Base-by-base conservation (phyloP, 2,797 vertebrate genomes). In the Coccyzus lansbergi region DNA sequence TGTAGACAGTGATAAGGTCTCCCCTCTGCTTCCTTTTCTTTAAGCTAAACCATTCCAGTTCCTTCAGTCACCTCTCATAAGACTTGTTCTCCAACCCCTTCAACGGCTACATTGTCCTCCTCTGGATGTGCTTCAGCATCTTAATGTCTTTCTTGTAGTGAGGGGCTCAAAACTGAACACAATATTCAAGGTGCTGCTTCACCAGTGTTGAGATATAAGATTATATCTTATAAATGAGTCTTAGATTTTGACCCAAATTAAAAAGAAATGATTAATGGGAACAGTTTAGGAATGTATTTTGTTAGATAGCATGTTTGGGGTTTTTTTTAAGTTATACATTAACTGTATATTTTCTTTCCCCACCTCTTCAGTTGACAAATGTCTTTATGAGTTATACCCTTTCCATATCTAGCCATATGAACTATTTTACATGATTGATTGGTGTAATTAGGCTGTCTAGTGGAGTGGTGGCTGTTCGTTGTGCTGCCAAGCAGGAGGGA, bases 371-470 rank as follows among this genome's bases (percentile, higher is more conserved):
- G 7, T 1, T 69, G 40, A 16, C 42, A 71, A 88, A 26, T 87
- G 69, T 60, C 70, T 88, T 77, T 91, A 83, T 70, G 76, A 91
- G 60, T 76, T 85, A 75, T 70, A 94, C 79, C 29, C 53, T 94
- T 92, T 94, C 24, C 6, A 38, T 24, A 88, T 65, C 53, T 63
- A 93, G 44, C 56, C 53, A 58, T 55, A 31, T 1, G 22, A 90
- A 74, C 42, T 63, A 67, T 96, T 93, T 90, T 86, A 74, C 62
- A 24, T 92, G 91, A 96, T 84, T 94, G 92, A 95, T 92, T 95
- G 83, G 67, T 92, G 70, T 63, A 93, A 95, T 97, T 95, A 92
- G 52, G 22, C 60, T 94, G 53, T 80, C 94, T 65, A 71, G 62
- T 55, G 44, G 22, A 90, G 77, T 3, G 1, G 88, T 63, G 71